phyloP scores from a whole-genome alignment of 1,140 invertebrate genomes.

The Ptiloglossa arizonensis region DNA sequence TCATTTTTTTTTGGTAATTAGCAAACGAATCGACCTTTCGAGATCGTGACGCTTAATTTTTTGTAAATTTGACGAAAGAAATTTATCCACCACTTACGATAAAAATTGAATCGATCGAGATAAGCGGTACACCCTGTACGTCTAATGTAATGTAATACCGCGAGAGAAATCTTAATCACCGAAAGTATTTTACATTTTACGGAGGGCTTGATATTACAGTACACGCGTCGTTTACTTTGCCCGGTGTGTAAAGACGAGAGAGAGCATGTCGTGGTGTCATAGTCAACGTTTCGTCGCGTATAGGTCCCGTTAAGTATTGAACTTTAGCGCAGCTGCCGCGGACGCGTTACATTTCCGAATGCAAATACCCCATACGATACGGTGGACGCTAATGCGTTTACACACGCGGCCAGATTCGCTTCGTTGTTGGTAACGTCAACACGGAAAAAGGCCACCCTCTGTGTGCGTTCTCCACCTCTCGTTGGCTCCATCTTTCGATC shows the following conservation, averaged over 20 bases:
- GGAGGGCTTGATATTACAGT: too few relatives aligned
- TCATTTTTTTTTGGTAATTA: too few relatives aligned
- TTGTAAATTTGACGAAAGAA: too few relatives aligned
- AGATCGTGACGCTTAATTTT: too few relatives aligned
- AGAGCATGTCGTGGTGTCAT: neutral
- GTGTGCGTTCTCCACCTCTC: neutral
- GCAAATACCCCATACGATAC: constrained; percentile 45
- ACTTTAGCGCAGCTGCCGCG: constrained; percentile 32
- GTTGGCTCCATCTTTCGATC: neutral
- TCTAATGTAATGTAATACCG: too few relatives aligned
- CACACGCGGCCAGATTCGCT: neutral
- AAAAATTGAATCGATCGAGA: too few relatives aligned
- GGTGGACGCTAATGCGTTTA: constrained; percentile 38
- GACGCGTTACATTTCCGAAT: constrained; percentile 37
- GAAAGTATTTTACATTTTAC: too few relatives aligned
- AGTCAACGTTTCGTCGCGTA: neutral
- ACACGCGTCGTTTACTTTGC: constrained; percentile 7
- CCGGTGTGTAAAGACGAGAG: constrained; percentile 20
- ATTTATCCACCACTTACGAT: too few relatives aligned
- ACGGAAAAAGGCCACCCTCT: neutral
- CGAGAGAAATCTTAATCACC: too few relatives aligned
- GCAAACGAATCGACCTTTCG: too few relatives aligned
- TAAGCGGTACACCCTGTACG: too few relatives aligned
- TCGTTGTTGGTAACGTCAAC: neutral
- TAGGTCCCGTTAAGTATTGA: constrained; percentile 79